Percentiles rank a stretch among this genome's conserved stretches.
Conservation (phyloP, 2,888 invertebrate species). For the Archips crataeganus region DNA sequence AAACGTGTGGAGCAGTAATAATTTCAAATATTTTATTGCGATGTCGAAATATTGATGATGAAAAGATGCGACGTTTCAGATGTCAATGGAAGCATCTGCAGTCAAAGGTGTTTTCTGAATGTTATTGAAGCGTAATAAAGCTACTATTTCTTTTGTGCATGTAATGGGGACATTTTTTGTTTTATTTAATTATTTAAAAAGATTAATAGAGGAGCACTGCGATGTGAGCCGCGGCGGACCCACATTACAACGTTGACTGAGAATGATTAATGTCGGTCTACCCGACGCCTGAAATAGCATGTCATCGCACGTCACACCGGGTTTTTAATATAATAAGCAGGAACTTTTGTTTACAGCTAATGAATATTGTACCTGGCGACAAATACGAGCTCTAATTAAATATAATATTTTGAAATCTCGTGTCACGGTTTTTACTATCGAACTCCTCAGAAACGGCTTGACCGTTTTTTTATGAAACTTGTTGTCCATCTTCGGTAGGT, state of each 20-base stretch:
- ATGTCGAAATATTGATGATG: slow-evolving; percentile 14
- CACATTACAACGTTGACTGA: slow-evolving; percentile 65
- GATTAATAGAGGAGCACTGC: slow-evolving; percentile 14
- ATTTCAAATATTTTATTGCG: neutral
- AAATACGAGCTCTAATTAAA: neutral
- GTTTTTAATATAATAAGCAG: slow-evolving; percentile 73
- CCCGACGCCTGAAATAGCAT: slow-evolving; percentile 68
- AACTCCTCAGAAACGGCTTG: too few species aligned
- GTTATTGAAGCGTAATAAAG: neutral
- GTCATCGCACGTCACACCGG: slow-evolving; percentile 60
- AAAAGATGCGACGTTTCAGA: neutral
- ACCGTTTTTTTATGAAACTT: too few species aligned
- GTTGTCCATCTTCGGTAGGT: too few species aligned
- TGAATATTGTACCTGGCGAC: slow-evolving; percentile 41
- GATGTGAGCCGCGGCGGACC: slow-evolving; percentile 54
- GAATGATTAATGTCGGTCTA: slow-evolving; percentile 74
- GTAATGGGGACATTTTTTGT: slow-evolving; percentile 17
- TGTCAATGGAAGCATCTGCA: neutral
- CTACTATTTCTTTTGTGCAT: neutral
- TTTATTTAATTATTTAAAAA: slow-evolving; percentile 24
- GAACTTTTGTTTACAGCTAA: slow-evolving; percentile 62
- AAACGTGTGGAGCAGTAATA: neutral
- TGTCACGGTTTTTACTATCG: too few species aligned
- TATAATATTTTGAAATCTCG: neutral
- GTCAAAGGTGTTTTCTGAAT: neutral